These are phyloP conservation scores for Zaprionus inermis DNA, from an alignment of 1,140 invertebrate species.

Conservation along the genomic window DNA sequence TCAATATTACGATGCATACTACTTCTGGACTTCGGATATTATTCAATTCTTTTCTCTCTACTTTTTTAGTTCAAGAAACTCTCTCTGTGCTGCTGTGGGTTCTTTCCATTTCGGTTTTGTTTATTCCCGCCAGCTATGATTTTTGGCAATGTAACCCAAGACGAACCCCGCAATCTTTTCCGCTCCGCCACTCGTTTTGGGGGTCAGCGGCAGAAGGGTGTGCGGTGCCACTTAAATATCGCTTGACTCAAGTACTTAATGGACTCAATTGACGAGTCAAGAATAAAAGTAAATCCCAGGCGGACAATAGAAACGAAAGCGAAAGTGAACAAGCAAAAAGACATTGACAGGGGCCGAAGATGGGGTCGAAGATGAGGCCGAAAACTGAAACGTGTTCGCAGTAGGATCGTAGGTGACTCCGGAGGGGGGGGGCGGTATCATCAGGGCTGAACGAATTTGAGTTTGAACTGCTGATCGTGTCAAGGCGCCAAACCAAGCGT, in stretches of 20 bases:
- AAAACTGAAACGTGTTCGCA: conserved; percentile 2
- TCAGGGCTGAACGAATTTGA: conserved; percentile 12
- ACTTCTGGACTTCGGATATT: too few relatives aligned
- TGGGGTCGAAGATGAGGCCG: neutral
- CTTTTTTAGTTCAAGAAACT: neutral
- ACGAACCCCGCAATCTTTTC: neutral
- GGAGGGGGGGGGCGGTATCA: neutral
- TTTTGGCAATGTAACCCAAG: neutral
- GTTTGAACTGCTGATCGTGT: conserved; percentile 3
- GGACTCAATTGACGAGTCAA: conserved; percentile 63
- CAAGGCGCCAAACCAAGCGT: conserved; percentile 12
- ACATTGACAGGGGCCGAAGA: conserved; percentile 7
- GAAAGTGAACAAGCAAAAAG: conserved; percentile 6
- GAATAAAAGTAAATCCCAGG: conserved; percentile 41
- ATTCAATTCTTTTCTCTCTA: too few relatives aligned
- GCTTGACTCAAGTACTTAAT: conserved; percentile 74
- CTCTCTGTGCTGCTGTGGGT: neutral
- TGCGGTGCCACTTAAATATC: conserved; percentile 45
- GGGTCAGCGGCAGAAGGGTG: neutral
- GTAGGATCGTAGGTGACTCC: conserved; percentile 3
- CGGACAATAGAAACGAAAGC: conserved; percentile 2
- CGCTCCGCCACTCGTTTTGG: neutral
- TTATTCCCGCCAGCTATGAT: neutral
- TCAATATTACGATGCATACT: too few relatives aligned
- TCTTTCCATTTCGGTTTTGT: neutral